Evolutionary conservation across 2,113 vertebrate species (phyloP), one percentile per base, ranked within the genome.

Genomic region (Phyllopteryx taeniolatus): DNA sequence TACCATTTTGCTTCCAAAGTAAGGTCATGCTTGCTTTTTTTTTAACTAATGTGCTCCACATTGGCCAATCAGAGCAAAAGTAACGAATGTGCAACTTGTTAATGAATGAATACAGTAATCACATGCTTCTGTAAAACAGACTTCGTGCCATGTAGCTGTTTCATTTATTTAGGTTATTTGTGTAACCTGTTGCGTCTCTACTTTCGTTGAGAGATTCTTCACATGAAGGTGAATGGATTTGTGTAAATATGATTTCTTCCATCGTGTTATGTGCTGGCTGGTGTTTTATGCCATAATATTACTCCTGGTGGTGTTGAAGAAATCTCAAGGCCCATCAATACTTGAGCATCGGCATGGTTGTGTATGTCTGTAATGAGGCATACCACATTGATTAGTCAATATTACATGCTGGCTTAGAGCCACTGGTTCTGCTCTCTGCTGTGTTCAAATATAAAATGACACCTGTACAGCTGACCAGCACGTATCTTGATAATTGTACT

Each of bases 331-430:
- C 89, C 86, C 91, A 92, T 93, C 91, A 92, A 93, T 92, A 92
- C 83, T 92, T 91, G 85, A 92, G 83, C 73, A 86, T 87, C 42
- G 85, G 82, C 57, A 72, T 56, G 46, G 88, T 86, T 79, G 83
- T 91, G 86, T 88, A 86, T 85, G 81, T 84, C 85, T 84, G 85
- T 92, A 93, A 93, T 91, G 91, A 92, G 88, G 85, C 84, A 71
- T 82, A 91, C 84, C 79, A 86, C 86, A 90, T 87, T 69, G 19
- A 76, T 80, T 77, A 91, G 91, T 93, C 87, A 92, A 93, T 93
- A 93, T 92, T 93, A 87, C 82, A 93, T 92, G 85, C 73, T 79
- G 77, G 81, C 78, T 83, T 71, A 75, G 60, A 83, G 77, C 84
- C 76, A 64, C 69, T 81, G 76, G 72, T 83, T 83, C 67, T 82